These are phyloP conservation scores for Branchipolynoe longqiensis DNA, from an alignment of 2,888 invertebrate species.

Conservation along the genomic window DNA sequence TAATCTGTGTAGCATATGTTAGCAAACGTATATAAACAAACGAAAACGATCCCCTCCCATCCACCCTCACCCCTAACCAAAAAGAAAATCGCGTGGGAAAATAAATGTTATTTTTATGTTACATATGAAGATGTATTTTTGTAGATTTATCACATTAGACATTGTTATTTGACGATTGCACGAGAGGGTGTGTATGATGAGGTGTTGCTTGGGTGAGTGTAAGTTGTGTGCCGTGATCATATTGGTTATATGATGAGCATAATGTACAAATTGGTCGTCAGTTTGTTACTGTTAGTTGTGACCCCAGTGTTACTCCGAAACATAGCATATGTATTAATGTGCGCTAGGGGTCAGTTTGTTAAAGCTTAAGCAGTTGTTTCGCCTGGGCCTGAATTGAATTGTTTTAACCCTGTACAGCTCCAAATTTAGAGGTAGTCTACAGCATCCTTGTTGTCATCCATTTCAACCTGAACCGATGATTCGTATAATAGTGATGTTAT, in stretches of 20 bases:
- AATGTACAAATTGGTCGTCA: slow-evolving; percentile 19
- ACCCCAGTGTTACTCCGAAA: neutral
- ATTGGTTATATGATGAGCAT: neutral
- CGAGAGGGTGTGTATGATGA: slow-evolving; percentile 1
- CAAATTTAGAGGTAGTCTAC: no score
- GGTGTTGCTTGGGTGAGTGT: neutral
- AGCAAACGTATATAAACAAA: no score
- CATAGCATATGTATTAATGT: neutral
- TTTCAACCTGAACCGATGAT: no score
- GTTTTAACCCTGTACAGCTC: neutral
- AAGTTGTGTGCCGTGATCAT: neutral
- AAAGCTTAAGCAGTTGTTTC: neutral
- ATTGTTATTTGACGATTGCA: neutral
- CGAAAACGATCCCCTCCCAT: no score
- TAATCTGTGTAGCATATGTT: no score
- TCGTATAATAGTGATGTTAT: no score
- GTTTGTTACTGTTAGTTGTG: slow-evolving; percentile 33
- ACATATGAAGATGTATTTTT: slow-evolving; percentile 30
- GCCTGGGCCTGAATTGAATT: neutral
- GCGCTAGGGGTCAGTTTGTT: no score
- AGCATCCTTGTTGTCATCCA: no score
- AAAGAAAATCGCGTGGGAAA: no score
- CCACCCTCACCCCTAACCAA: no score
- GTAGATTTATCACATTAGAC: slow-evolving; percentile 1
- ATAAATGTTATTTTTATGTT: slow-evolving; percentile 21